phyloP scores from a whole-genome alignment of 2,888 invertebrate genomes.

The Gortyna flavago region DNA sequence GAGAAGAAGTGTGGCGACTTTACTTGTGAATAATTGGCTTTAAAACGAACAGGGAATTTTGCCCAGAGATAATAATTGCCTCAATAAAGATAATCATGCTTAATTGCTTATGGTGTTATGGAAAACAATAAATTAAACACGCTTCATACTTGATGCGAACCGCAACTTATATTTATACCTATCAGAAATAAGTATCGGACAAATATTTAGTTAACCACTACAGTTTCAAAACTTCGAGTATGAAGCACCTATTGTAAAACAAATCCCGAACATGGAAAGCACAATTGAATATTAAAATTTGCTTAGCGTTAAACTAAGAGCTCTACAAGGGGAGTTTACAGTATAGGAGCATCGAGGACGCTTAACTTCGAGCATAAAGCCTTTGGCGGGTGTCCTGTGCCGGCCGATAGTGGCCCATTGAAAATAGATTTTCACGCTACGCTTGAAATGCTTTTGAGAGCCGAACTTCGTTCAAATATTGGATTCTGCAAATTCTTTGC shows the following conservation, averaged over 20 bases:
- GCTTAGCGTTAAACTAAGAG: slow-evolving; percentile 85
- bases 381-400: slow-evolving; percentile 84
- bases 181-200: background rate
- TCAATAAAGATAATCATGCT: slow-evolving; percentile 31
- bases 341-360: slow-evolving; percentile 83
- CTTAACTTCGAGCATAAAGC: slow-evolving; percentile 86
- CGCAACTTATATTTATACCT: background rate
- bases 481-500: slow-evolving; percentile 65
- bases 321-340: slow-evolving; percentile 81
- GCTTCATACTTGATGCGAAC: slow-evolving; percentile 11
- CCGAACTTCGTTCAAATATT: slow-evolving; percentile 86
- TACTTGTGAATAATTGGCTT: slow-evolving; percentile 26
- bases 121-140: slow-evolving; percentile 27
- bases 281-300: slow-evolving; percentile 90
- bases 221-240: slow-evolving; percentile 40
- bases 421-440: slow-evolving; percentile 90
- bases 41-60: slow-evolving; percentile 26
- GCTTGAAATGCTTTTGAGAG: slow-evolving; percentile 81
- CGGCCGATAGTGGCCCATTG: slow-evolving; percentile 89
- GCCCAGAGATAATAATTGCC: slow-evolving; percentile 11
- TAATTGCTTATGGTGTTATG: slow-evolving; percentile 25
- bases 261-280: slow-evolving; percentile 75
- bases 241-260: slow-evolving; percentile 56
- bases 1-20: slow-evolving; percentile 17
- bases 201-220: slow-evolving; percentile 16